Percentiles rank a stretch among this genome's conserved stretches.
phyloP scores from a whole-genome alignment of 2,797 vertebrate species.

The Danio jaintianensis region DNA sequence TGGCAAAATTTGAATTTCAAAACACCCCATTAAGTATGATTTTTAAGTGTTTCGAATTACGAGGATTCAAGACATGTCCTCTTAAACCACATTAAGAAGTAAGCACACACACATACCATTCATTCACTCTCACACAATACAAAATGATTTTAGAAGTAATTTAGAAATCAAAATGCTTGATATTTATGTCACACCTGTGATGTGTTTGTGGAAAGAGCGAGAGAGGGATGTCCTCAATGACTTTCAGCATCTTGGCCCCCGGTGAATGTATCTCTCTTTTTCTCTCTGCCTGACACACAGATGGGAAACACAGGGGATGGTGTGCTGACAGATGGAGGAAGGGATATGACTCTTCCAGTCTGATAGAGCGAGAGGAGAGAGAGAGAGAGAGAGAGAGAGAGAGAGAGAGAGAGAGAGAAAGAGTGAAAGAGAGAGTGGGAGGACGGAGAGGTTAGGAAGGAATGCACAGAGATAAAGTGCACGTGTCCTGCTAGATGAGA shows the following conservation, averaged over 20 bases:
- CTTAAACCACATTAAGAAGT: too few species aligned
- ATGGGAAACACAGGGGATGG: slow-evolving; percentile 61
- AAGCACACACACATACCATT: background rate
- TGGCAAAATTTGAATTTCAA: too few species aligned
- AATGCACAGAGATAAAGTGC: slow-evolving; percentile 4
- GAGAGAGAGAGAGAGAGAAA: slow-evolving; percentile 27
- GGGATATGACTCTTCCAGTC: slow-evolving; percentile 27
- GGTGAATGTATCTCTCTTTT: slow-evolving; percentile 32
- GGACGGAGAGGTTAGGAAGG: slow-evolving; percentile 30
- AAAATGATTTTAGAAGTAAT: background rate
- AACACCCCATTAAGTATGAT: too few species aligned
- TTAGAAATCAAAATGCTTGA: slow-evolving; percentile 23
- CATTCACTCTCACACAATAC: background rate
- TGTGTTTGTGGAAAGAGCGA: slow-evolving; percentile 43
- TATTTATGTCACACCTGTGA: slow-evolving; percentile 53
- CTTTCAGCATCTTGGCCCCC: slow-evolving; percentile 36
- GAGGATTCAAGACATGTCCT: too few species aligned
- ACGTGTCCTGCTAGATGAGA: background rate
- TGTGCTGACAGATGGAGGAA: slow-evolving; percentile 60
- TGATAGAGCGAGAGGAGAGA: slow-evolving; percentile 6
- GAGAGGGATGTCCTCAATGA: slow-evolving; percentile 38
- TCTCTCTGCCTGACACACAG: slow-evolving; percentile 50
- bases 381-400: slow-evolving; percentile 15
- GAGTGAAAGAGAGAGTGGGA: slow-evolving; percentile 31
- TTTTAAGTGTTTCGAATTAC: too few species aligned